These are phyloP conservation scores for Xylocampa areola DNA, from an alignment of 2,888 invertebrate genomes.

Conservation along the genomic window DNA sequence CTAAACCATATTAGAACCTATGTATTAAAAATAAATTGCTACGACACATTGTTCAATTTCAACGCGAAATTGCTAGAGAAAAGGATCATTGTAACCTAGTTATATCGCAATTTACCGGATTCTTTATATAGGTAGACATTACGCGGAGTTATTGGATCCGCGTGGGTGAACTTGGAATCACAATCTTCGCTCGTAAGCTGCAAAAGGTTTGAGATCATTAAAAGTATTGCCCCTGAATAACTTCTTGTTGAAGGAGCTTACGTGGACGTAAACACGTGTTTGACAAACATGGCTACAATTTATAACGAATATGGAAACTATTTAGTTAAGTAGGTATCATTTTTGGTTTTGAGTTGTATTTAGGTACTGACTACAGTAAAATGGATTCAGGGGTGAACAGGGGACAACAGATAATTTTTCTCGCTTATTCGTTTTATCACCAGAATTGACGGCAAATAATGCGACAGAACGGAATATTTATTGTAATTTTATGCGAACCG, in stretches of 20 bases:
- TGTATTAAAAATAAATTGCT: conserved; percentile 19
- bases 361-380: no score
- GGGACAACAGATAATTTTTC: no score
- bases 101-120: conserved; percentile 35
- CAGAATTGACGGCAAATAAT: no score
- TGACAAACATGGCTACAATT: conserved; percentile 7
- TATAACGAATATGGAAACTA: not conserved
- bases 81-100: conserved; percentile 27
- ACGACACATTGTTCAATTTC: conserved; percentile 25
- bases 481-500: no score
- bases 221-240: conserved; percentile 42
- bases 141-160: conserved; percentile 28
- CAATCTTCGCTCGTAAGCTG: conserved; percentile 12
- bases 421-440: no score
- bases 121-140: conserved; percentile 5
- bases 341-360: no score
- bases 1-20: no score
- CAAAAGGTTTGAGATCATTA: conserved; percentile 41
- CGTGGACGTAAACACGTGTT: conserved; percentile 23
- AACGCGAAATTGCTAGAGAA: conserved; percentile 20
- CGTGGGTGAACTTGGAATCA: conserved; percentile 31
- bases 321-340: not conserved
- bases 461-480: no score
- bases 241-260: conserved; percentile 12
- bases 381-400: no score